A percentile compares a stretch with the other conserved stretches of the same genome.
Evolutionary conservation across 2,888 invertebrate species (phyloP).

Genomic region (Hydroisotoma schaefferi): DNA sequence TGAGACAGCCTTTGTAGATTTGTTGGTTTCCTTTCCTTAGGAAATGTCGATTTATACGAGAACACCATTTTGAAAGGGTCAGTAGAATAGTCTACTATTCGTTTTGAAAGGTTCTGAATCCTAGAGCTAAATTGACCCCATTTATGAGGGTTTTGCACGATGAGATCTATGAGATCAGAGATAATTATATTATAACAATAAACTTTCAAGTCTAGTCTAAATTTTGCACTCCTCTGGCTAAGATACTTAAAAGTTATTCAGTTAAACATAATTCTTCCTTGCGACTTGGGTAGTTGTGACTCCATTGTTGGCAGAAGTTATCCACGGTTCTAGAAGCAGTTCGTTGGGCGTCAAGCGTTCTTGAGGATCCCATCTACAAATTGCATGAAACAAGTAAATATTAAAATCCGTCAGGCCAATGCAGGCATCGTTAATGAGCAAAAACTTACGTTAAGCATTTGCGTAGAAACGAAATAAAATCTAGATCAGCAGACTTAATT

Average conservation of each 20-base stretch:
- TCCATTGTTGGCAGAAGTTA: slow-evolving; percentile 35
- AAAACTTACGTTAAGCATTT: slow-evolving; percentile 48
- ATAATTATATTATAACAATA: not conserved
- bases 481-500: slow-evolving; percentile 59
- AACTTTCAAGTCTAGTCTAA: not conserved
- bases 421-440: too few species aligned
- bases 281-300: slow-evolving; percentile 35
- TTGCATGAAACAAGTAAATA: not conserved
- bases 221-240: slow-evolving; percentile 1
- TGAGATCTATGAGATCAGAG: slow-evolving; percentile 6
- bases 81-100: not conserved
- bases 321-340: slow-evolving; percentile 53
- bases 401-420: too few species aligned
- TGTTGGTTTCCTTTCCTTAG: too few species aligned
- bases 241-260: not conserved
- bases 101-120: not conserved
- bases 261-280: slow-evolving; percentile 44
- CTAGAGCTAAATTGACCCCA: too few species aligned
- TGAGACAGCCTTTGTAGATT: too few species aligned
- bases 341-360: slow-evolving; percentile 88
- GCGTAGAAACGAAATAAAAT: slow-evolving; percentile 46
- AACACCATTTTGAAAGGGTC: not conserved
- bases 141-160: not conserved
- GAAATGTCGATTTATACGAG: not conserved
- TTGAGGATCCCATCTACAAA: slow-evolving; percentile 82